Base-by-base conservation (phyloP, 1,140 invertebrate species). In the Saccostrea cuccullata region DNA sequence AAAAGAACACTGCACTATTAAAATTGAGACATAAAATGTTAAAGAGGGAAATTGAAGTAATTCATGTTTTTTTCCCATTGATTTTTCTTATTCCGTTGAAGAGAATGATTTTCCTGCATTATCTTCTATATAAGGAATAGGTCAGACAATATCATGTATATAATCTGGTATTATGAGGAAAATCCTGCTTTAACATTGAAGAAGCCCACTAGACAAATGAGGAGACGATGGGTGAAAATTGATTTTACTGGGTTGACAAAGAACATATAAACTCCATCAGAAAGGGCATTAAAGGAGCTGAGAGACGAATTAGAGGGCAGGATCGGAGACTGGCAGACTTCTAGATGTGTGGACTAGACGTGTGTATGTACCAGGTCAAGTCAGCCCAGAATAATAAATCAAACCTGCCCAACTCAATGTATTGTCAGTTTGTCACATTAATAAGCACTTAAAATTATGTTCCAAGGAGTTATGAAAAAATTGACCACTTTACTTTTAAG, bases 211-310 rank as follows among this genome's bases (percentile, higher is more conserved):
- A 77, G 70, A 77, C 70, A 77, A 47, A 77, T 77, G 13, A 30
- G 23, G 26, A 30, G 26, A 36, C 30, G 30, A 77, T 77, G 70
- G 26, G 70, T 77, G 70, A 77, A 77, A 26, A 77, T 77, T 77
- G 70, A 77, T 77, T 77, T 36, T 36, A 77, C 70, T 77, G 30
- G 9, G 26, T 77, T 30, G 23, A 77, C 70, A 77, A 64, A 64
- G 58, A 64, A 64, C 58, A 64, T 4, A 77, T 36, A 77, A 77
- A 30, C 70, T 36, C 26, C 26, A 30, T 77, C 70, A 77, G 70
- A 26, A 30, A 36, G 17, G 26, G 70, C 70, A 77, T 30, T 77
- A 77, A 36, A 36, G 26, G 15, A 77, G 12, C 70, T 36, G 70
- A 26, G 23, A 36, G 23, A 77, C 30, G 15, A 77, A 13, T 67